phyloP scores from a whole-genome alignment of 2,113 vertebrate genomes.

The Plectropomus leopardus region DNA sequence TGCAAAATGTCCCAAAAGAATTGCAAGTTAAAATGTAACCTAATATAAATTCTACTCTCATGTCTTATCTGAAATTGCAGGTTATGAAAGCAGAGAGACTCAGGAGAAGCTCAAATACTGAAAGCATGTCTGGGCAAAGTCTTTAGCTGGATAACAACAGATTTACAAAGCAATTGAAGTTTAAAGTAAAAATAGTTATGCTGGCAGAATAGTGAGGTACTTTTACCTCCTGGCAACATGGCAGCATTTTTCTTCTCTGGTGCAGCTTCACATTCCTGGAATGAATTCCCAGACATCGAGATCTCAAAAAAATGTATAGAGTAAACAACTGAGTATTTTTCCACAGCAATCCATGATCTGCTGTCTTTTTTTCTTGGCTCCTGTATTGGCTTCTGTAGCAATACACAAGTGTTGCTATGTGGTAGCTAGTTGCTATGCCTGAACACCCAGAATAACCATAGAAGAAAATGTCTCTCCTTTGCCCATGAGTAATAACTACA shows the following conservation, averaged over 20 bases:
- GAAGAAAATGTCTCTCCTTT: conserved; percentile 21
- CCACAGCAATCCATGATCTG: conserved; percentile 21
- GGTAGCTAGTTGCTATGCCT: conserved; percentile 63
- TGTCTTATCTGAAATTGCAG: not conserved
- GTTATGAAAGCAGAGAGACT: not conserved
- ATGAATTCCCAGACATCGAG: conserved; percentile 50
- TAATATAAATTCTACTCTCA: not conserved
- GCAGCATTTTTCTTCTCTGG: conserved; percentile 9
- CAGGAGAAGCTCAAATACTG: not conserved
- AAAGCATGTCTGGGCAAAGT: conserved; percentile 19
- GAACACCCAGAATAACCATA: conserved; percentile 63
- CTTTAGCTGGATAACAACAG: not conserved
- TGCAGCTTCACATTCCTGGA: conserved; percentile 62
- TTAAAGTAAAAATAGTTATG: conserved; percentile 8
- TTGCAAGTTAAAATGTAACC: not conserved
- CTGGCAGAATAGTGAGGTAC: not conserved
- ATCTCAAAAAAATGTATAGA: conserved; percentile 44
- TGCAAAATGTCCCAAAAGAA: conserved; percentile 9
- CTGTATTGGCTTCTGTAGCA: conserved; percentile 41
- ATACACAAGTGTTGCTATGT: conserved; percentile 68
- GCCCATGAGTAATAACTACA: conserved; percentile 12
- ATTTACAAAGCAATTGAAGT: conserved; percentile 4
- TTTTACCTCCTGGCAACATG: conserved; percentile 32
- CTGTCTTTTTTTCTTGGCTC: conserved; percentile 9
- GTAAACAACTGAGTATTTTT: conserved; percentile 43